phyloP scores from a whole-genome alignment of 2,113 vertebrate species.

The Oryctolagus cuniculus region DNA sequence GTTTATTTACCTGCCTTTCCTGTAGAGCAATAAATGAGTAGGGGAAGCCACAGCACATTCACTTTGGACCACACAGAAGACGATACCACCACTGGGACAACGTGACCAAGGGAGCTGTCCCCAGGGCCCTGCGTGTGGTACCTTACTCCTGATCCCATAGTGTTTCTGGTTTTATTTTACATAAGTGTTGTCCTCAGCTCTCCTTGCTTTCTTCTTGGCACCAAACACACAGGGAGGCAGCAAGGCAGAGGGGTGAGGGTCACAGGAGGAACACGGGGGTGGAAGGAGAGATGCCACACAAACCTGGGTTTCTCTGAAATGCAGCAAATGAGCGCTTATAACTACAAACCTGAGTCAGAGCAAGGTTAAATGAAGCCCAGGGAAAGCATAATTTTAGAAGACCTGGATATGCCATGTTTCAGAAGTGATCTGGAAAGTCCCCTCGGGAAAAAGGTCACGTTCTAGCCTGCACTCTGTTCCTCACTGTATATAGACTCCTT shows the following conservation, averaged over 20 bases:
- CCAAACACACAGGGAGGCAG: background rate
- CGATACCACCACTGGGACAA: background rate
- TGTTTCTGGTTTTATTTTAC: background rate
- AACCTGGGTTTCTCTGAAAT: background rate
- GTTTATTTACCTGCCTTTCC: background rate
- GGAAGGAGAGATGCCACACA: background rate
- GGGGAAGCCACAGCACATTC: background rate
- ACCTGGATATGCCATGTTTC: background rate
- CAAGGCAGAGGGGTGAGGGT: background rate
- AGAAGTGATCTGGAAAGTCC: constrained; percentile 37
- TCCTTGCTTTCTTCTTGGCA: background rate
- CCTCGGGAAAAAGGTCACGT: background rate
- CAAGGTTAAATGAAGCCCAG: background rate
- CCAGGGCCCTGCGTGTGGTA: accelerated
- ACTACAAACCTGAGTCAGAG: background rate
- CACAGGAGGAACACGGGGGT: background rate
- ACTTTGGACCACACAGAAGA: background rate
- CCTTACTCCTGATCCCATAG: background rate
- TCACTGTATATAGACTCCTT: background rate
- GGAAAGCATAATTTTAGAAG: constrained; percentile 24
- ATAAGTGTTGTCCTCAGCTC: background rate
- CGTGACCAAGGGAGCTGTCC: too few species aligned
- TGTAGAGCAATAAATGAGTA: background rate
- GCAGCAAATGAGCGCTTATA: background rate
- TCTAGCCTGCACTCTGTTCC: background rate